Evolutionary conservation across 2,888 invertebrate genomes (phyloP).

Genomic region (Salticus scenicus): DNA sequence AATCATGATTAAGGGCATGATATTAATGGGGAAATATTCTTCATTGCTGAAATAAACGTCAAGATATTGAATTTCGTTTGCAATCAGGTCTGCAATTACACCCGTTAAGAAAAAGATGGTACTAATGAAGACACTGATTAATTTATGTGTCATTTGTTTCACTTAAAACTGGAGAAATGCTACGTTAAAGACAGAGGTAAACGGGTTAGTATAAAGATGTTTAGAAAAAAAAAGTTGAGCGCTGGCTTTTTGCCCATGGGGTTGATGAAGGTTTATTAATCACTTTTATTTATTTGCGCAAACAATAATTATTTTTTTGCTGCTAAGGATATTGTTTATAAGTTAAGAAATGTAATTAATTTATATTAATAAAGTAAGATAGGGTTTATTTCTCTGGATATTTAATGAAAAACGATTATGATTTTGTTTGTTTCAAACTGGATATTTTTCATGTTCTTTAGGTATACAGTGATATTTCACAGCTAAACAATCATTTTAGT

Average conservation of each 20-base stretch:
- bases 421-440: not conserved
- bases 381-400: not conserved
- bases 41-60: slow-evolving; percentile 56
- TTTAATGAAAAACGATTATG: not conserved
- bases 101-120: slow-evolving; percentile 52
- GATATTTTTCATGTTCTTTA: not conserved
- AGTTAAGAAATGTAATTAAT: not conserved
- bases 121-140: slow-evolving; percentile 68
- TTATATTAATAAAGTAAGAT: not conserved
- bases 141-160: slow-evolving; percentile 67
- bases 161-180: slow-evolving; percentile 52
- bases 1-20: slow-evolving; percentile 64
- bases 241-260: slow-evolving; percentile 18
- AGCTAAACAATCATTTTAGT: not conserved
- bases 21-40: slow-evolving; percentile 68
- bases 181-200: slow-evolving; percentile 43
- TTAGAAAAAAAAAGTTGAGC: not conserved
- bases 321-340: not conserved
- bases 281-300: not conserved
- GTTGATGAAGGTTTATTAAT: not conserved
- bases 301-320: not conserved
- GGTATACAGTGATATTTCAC: not conserved
- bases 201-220: slow-evolving; percentile 18
- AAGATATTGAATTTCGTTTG: slow-evolving; percentile 65
- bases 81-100: slow-evolving; percentile 65